Percentiles rank a stretch among this genome's conserved stretches.
Evolutionary conservation across 2,113 vertebrate species (phyloP).

Genomic region (Mobula birostris): DNA sequence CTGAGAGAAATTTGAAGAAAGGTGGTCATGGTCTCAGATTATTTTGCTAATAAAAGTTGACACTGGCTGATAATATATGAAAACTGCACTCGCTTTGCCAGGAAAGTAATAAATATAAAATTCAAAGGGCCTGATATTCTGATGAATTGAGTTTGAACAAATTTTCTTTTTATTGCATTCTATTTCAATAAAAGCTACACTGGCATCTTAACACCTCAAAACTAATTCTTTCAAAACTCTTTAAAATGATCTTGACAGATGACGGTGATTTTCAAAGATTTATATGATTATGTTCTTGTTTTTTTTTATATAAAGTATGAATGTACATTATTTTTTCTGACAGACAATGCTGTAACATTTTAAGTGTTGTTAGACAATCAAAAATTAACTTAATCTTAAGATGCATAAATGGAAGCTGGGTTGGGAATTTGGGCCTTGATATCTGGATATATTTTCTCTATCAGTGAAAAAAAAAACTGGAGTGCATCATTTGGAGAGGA

Average conservation of each 20-base stretch:
- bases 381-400: neutral
- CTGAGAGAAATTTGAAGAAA: neutral
- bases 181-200: neutral
- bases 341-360: neutral
- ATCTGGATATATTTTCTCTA: neutral
- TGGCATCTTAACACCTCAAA: neutral
- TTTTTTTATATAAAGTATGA: neutral
- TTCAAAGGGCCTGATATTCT: neutral
- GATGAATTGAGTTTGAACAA: constrained; percentile 31
- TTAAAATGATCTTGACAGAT: constrained; percentile 3
- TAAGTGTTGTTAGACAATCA: neutral
- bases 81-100: neutral
- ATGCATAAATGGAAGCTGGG: neutral
- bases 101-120: constrained; percentile 22
- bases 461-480: neutral
- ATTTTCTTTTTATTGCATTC: constrained; percentile 1
- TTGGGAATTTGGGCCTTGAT: neutral
- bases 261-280: neutral
- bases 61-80: neutral
- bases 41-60: neutral
- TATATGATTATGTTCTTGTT: neutral
- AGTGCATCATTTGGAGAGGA: neutral
- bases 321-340: neutral
- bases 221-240: neutral
- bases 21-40: neutral